Base-by-base conservation (phyloP, 2,113 vertebrate genomes). In the Myotis davidii region DNA sequence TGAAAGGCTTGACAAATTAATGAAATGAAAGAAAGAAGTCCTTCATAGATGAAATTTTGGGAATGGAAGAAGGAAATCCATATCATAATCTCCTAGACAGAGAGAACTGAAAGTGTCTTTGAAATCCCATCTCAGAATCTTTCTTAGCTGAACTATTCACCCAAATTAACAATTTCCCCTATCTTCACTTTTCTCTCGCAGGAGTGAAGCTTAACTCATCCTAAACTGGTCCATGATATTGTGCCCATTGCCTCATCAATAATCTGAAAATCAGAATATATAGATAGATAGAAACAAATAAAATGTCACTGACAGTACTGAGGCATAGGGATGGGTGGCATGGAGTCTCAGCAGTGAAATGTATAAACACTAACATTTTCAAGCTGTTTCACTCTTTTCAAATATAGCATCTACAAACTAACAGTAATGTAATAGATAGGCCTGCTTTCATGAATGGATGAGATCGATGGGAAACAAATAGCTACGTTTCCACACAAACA, bases 391-490 rank as follows among this genome's bases (percentile, higher is more conserved):
- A 73, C 25, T 85, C 17, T 23, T 92, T 93, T 89, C 48, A 93
- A 72, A 91, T 48, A 73, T 17, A 65, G 37, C 70, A 76, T 48
- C 27, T 61, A 45, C 34, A 95, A 94, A 94, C 64, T 65, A 32
- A 87, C 61, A 81, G 84, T 94, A 94, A 92, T 82, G 50, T 85
- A 86, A 39, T 39, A 92, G 59, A 94, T 77, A 72, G 67, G 50
- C 61, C 21, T 91, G 45, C 25, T 94, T 94, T 85, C 73, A 95
- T 88, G 76, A 96, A 78, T 94, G 72, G 27, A 59, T 77, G 86
- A 77, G 56, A 67, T 92, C 50, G 90, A 32, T 61, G 52, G 61
- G 52, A 94, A 94, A 96, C 73, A 84, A 94, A 70, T 8, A 88
- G 34, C 18, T 76, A 77, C 34, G 91, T 91, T 54, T 97, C 4